Evolutionary conservation across 2,113 vertebrate species (phyloP).

Genomic region (Gnathonemus echidnorhynchus): DNA sequence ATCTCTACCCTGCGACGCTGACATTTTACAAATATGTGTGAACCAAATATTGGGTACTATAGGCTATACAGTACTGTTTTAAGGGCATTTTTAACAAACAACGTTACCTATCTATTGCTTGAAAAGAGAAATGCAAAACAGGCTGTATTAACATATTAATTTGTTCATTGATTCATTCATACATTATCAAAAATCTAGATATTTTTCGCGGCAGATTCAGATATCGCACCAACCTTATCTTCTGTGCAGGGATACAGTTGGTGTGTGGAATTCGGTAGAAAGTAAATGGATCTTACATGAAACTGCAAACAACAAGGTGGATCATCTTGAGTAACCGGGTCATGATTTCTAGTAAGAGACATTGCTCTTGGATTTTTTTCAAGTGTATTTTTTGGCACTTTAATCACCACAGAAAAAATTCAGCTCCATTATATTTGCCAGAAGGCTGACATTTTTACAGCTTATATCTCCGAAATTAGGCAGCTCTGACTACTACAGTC

Average conservation of each 20-base stretch:
- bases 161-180: background rate
- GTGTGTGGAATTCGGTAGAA: background rate
- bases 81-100: background rate
- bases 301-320: background rate
- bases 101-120: background rate
- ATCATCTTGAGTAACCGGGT: background rate
- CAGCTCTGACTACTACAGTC: background rate
- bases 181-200: background rate
- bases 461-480: background rate
- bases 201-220: background rate
- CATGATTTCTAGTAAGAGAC: background rate
- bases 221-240: background rate
- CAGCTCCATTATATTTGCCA: background rate
- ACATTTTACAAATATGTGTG: background rate
- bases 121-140: background rate
- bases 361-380: background rate
- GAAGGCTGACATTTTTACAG: background rate
- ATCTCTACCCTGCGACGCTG: background rate
- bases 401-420: background rate
- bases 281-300: background rate
- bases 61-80: background rate
- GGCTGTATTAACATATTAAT: background rate
- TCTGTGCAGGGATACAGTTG: background rate
- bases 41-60: background rate
- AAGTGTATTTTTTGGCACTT: background rate